Evolutionary conservation across 1,140 invertebrate genomes (phyloP).

Genomic region (Pentalonia nigronervosa): DNA sequence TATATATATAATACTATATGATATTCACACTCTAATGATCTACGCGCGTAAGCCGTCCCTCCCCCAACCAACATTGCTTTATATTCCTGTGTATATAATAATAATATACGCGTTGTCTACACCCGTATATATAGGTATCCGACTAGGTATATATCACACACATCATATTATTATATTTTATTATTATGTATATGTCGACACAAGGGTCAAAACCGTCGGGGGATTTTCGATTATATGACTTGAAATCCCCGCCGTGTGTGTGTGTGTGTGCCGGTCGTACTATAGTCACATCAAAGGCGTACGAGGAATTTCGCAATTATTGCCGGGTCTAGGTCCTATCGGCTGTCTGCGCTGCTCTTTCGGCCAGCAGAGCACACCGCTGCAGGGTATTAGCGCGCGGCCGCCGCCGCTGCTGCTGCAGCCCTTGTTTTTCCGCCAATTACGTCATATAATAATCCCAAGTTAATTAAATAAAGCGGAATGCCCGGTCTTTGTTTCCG

Average conservation of each 20-base stretch:
- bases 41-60: no score
- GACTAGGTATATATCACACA: neutral
- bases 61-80: no score
- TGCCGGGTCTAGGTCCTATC: neutral
- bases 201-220: neutral
- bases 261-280: neutral
- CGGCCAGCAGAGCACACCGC: neutral
- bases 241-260: slow-evolving; percentile 20
- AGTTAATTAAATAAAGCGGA: slow-evolving; percentile 58
- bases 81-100: neutral
- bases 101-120: neutral
- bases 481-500: slow-evolving; percentile 55
- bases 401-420: no score
- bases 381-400: neutral
- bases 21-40: no score
- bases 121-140: neutral
- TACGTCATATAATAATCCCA: slow-evolving; percentile 56
- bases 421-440: slow-evolving; percentile 57
- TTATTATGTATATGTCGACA: neutral
- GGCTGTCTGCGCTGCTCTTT: neutral
- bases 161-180: neutral
- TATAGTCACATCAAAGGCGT: slow-evolving; percentile 49
- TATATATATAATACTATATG: no score
- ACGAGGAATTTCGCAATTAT: slow-evolving; percentile 58
- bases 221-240: slow-evolving; percentile 56